Conservation (phyloP, 2,113 vertebrate species). For the Centropus bengalensis region DNA sequence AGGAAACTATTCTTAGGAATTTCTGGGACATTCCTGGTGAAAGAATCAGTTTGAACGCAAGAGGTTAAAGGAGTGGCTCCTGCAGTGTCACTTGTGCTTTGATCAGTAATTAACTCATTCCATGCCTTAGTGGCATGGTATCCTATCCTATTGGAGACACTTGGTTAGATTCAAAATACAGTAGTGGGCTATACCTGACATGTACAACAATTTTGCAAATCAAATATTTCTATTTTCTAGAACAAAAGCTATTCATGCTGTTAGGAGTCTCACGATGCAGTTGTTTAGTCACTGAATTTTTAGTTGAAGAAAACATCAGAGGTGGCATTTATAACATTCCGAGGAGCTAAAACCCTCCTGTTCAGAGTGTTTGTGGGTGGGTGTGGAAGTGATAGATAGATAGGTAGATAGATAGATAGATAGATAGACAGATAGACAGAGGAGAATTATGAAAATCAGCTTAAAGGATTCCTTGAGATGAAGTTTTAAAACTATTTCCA, state of each 20-base stretch:
- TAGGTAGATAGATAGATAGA: background rate
- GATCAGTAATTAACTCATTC: background rate
- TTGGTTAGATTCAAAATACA: background rate
- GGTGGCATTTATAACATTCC: background rate
- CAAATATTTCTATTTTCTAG: background rate
- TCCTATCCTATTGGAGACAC: background rate
- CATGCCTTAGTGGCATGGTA: background rate
- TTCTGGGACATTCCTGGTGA: background rate
- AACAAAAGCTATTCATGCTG: background rate
- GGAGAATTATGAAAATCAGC: background rate
- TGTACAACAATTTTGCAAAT: background rate
- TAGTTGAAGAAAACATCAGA: background rate
- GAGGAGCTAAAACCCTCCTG: background rate
- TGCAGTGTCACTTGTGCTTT: rapidly evolving
- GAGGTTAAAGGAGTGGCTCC: background rate
- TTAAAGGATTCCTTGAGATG: background rate
- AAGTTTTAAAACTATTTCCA: background rate
- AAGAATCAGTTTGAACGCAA: background rate
- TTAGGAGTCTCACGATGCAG: background rate
- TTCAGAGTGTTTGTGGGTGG: background rate
- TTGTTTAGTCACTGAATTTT: background rate
- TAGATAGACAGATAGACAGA: background rate
- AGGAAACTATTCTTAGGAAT: background rate
- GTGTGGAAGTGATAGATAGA: background rate
- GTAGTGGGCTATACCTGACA: background rate